Evolutionary conservation across 2,888 invertebrate species (phyloP), one percentile per base, ranked within the genome.

Genomic region (Ormyrus thymus): DNA sequence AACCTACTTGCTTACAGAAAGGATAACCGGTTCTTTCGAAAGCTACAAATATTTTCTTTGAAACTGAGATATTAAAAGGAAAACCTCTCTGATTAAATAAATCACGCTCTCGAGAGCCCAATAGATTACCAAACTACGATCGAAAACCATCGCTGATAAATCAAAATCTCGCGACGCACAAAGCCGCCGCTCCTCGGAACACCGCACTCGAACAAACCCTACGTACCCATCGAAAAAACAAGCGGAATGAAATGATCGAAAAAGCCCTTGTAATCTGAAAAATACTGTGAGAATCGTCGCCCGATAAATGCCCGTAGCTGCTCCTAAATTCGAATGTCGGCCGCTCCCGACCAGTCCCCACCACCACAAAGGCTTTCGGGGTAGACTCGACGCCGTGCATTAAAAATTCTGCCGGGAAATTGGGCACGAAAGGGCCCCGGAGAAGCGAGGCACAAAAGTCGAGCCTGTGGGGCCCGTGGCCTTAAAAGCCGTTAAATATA

Each of bases 401-500:
- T 79, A 79, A 79, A 75, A 83, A 87, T 85, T 86, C 84, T 85
- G 81, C 79, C 84, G 83, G 82, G 80, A 84, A 84, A 87, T 86
- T 84, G 82, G 83, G 80, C 75, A 70, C 81, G 82, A 84, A 85
- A 84, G 29, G 68, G 13, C 55, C 11, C 10, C n/a, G 81, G 81
- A 29, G 59, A 71, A 66, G 58, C 29, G 80, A 76, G 68, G 29
- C 50, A 73, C 61, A 77, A 76, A 69, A 73, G 72, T 73, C 45
- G 68, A 45, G 29, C 3, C 29, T 29, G 29, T 29, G 29, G 62
- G 7, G 46, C 64, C 13, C 62, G 76, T 29, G 70, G 76, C 76
- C 83, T 85, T 85, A 85, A 88, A 86, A 85, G 86, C 85, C 86
- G 86, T 88, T 88, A 86, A 88, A 89, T 85, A 85, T 88, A 86